phyloP scores from a whole-genome alignment of 2,113 vertebrate genomes.

The Mastomys natalensis region DNA sequence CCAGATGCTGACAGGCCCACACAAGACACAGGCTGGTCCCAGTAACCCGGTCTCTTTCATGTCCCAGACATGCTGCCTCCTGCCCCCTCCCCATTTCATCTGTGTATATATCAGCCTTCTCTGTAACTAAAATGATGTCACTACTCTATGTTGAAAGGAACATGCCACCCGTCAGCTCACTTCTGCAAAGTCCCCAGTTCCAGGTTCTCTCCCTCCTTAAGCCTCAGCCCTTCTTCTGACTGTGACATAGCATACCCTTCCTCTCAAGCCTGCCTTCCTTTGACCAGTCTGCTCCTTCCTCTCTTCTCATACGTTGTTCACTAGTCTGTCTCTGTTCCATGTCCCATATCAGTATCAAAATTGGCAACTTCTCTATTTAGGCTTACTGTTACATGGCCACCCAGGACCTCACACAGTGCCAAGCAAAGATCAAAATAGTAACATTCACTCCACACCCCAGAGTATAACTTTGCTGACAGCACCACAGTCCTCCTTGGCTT shows the following conservation, averaged over 20 bases:
- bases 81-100: neutral
- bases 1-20: neutral
- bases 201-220: neutral
- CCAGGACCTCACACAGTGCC: neutral
- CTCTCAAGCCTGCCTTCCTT: neutral
- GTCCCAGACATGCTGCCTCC: neutral
- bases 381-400: neutral
- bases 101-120: neutral
- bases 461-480: neutral
- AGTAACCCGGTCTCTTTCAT: neutral
- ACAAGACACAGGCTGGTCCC: neutral
- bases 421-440: neutral
- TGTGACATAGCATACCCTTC: neutral
- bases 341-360: neutral
- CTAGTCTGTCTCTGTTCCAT: neutral
- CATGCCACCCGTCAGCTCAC: neutral
- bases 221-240: neutral
- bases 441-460: fast-evolving
- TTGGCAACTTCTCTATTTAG: neutral
- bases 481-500: neutral
- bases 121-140: neutral
- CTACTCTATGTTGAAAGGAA: neutral
- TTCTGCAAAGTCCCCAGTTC: neutral
- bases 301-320: neutral
- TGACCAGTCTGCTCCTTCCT: neutral